Percentiles rank a stretch among this genome's conserved stretches.
Conservation (phyloP, 2,888 invertebrate species). For the Chesias legatella region DNA sequence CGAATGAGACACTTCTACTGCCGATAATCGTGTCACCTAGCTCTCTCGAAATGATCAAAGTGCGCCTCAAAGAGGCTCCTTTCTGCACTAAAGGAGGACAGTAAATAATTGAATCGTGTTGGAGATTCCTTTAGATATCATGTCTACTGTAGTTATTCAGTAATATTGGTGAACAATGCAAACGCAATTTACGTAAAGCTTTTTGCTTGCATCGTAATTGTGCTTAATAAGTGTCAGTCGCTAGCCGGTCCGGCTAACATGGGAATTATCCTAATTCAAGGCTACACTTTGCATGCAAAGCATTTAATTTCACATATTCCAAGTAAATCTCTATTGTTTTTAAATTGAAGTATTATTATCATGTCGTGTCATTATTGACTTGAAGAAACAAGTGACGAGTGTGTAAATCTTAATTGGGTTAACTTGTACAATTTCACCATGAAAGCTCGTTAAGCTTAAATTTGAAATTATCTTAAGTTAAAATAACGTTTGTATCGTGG, state of each 20-base stretch:
- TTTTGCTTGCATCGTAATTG: conserved; percentile 56
- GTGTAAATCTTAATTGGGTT: neutral
- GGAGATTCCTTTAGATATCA: conserved; percentile 21
- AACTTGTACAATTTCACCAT: no score
- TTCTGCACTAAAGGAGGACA: no score
- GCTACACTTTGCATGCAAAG: conserved; percentile 44
- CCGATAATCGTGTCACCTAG: no score
- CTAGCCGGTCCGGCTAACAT: conserved; percentile 40
- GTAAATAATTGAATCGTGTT: conserved; percentile 1
- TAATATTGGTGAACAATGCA: conserved; percentile 42
- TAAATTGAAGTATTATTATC: conserved; percentile 16
- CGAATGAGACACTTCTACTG: no score
- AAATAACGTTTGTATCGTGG: no score
- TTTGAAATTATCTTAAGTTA: no score
- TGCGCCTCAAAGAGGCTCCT: no score
- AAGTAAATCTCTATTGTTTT: conserved; percentile 25
- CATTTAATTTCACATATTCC: conserved; percentile 18
- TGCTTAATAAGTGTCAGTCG: conserved; percentile 45
- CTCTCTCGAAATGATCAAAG: no score
- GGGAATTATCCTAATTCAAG: conserved; percentile 63
- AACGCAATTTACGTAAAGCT: conserved; percentile 53
- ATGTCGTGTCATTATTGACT: conserved; percentile 8
- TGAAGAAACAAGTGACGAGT: conserved; percentile 2
- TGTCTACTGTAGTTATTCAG: conserved; percentile 52
- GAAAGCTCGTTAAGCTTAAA: no score